Base-by-base conservation (phyloP, 64 coral and sea anemone genomes). In the Porites lutea region DNA sequence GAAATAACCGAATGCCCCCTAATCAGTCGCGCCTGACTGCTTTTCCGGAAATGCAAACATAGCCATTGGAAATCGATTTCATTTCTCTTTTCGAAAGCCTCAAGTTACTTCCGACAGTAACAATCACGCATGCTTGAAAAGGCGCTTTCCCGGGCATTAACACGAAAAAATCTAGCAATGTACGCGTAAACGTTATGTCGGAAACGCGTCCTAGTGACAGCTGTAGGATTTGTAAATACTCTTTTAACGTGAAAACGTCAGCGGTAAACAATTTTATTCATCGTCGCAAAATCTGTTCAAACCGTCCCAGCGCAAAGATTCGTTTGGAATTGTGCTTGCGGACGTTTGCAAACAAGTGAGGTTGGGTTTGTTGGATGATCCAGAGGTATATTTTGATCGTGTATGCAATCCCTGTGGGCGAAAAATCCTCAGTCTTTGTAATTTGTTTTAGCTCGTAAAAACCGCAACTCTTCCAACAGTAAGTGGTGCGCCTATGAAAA, bases 371-470 rank as follows among this genome's bases (percentile, higher is more conserved):
- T 13, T 51, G 19, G 2, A 67, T 2, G 65, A 86, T 72, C 12
- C 60, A 19, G 6, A 11, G 49, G 9, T 16, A 86, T 52, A 52
- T 23, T 86, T 46, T 2, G 83, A 86, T 70, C 23, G 66, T 50
- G 83, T 86, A 5, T 86, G 83, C 27, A 67, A 86, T 20, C 83
- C 83, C 4, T 86, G 65, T 70, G 83, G 83, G 2, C 63, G 83
- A 5, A 86, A 72, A 70, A 47, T 86, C 19, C 63, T n/a, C 2
- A 86, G 16, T 23, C 49, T 86, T 4, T 63, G 60, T 6, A 12
- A 52, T 20, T 68, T 67, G 37, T 86, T 37, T 20, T 13, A 48
- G 72, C 49, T 75, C 6, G 45, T 75, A 3, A 75, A 75, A 75
- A 46, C 9, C 1, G 72, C 6, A 11, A 75, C 9, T 13, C 8